phyloP scores from a whole-genome alignment of 2,797 vertebrate genomes.

The Eupleurogrammus muticus region DNA sequence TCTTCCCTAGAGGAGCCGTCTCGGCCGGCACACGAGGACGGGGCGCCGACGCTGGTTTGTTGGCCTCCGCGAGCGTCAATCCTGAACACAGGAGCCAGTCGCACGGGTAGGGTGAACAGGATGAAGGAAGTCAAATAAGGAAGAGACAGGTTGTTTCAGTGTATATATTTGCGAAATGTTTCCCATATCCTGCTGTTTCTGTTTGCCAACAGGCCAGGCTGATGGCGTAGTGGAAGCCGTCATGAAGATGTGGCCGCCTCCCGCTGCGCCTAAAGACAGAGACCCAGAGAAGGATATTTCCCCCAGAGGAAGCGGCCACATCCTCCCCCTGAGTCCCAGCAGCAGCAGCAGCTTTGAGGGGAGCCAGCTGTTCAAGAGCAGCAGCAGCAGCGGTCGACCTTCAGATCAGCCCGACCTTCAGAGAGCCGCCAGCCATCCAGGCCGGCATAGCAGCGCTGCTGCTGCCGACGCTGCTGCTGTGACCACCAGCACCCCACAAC shows the following conservation, averaged over 20 bases:
- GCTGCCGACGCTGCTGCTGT: not conserved
- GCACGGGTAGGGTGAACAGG: conserved; percentile 61
- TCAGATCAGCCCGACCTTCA: conserved; percentile 22
- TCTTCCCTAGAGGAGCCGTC: conserved; percentile 48
- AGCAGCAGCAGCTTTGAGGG: conserved; percentile 20
- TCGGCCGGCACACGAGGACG: conserved; percentile 53
- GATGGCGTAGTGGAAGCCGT: conserved; percentile 71
- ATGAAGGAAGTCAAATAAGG: not conserved
- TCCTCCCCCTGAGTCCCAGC: conserved; percentile 5
- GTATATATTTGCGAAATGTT: not conserved
- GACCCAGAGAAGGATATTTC: conserved; percentile 36
- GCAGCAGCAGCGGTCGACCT: conserved; percentile 33
- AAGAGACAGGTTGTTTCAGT: not conserved
- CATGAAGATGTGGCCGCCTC: conserved; percentile 87
- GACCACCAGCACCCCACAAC: not conserved
- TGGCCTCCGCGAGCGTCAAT: conserved; percentile 83
- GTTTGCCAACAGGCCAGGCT: conserved; percentile 20
- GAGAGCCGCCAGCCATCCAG: conserved; percentile 31
- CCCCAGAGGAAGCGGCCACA: conserved; percentile 19
- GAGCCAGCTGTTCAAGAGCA: conserved; percentile 25
- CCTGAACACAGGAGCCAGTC: conserved; percentile 47
- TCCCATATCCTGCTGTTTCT: not conserved
- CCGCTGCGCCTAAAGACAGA: conserved; percentile 68
- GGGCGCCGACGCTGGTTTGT: conserved; percentile 73
- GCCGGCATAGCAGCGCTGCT: conserved; percentile 10